phyloP scores from a whole-genome alignment of 2,888 invertebrate genomes.

The Crossocerus cetratus region DNA sequence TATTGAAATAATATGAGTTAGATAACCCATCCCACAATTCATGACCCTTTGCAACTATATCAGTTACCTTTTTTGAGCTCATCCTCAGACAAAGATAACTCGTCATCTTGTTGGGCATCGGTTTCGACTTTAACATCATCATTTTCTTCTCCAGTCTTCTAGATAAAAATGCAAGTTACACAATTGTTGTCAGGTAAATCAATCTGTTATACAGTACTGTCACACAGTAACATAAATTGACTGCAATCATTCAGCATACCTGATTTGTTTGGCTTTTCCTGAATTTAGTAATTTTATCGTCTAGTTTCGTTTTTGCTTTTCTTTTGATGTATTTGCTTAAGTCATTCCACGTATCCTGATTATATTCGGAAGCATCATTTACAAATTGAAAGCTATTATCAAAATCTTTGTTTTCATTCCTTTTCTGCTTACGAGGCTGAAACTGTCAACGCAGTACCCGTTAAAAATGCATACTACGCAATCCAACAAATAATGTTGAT shows the following conservation, averaged over 20 bases:
- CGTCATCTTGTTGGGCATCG: conserved; percentile 77
- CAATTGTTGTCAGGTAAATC: conserved; percentile 2
- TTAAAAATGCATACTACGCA: too few species aligned
- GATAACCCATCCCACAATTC: background rate
- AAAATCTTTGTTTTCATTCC: conserved; percentile 85
- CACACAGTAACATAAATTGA: background rate
- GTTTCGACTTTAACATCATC: conserved; percentile 82
- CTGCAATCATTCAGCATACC: conserved; percentile 69
- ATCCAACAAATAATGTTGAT: background rate
- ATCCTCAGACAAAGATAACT: conserved; percentile 61
- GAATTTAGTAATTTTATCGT: conserved; percentile 88
- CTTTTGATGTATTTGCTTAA: conserved; percentile 88
- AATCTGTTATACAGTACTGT: background rate
- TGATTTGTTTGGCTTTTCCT: conserved; percentile 76
- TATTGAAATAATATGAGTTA: conserved; percentile 23
- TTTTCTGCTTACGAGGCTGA: conserved; percentile 89
- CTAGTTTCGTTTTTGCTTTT: conserved; percentile 88
- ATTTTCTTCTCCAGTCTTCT: conserved; percentile 77
- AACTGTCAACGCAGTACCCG: conserved; percentile 79
- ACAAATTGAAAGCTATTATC: conserved; percentile 90
- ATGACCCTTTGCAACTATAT: background rate
- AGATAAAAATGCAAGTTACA: conserved; percentile 7
- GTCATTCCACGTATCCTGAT: conserved; percentile 89
- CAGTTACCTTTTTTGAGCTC: conserved; percentile 71
- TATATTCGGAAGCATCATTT: conserved; percentile 87